Base-by-base conservation (phyloP, 2,113 vertebrate genomes). In the Meles meles region DNA sequence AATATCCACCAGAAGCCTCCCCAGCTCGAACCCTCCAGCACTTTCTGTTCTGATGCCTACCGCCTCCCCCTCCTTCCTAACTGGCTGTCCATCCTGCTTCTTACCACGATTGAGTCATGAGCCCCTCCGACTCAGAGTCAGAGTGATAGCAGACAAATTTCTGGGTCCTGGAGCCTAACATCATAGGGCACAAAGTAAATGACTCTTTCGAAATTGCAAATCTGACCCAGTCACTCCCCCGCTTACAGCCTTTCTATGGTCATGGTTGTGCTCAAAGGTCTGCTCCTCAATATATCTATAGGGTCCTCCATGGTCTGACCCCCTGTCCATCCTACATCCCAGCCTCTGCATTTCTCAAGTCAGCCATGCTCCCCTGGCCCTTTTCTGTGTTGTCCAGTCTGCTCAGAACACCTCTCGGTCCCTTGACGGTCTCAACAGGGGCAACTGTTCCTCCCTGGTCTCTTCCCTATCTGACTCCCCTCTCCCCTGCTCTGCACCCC, bases 201-300 rank as follows among this genome's bases (percentile, higher is more conserved):
- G 3, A 23, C 23, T 63, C 76, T 76, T 94, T 61, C 17, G 69
- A 93, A 97, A 88, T 25, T 52, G 49, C 49, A 63, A 80, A 89
- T 84, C 44, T 95, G 69, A 85, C 47, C 31, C 18, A 71, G 79
- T 82, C 49, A 44, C 20, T 20, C 47, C 49, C 20, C 47, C 34
- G 21, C 34, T 15, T 18, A 88, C 44, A 83, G 42, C 10, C 47
- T 79, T 88, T 83, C 67, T 69, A 17, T 31, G 27, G 31, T 84
- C 77, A 5, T 29, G 11, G 15, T 83, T 37, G 69, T 31, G 69
- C 47, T 92, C 83, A 63, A 96, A 82, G 31, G 65, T 13, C 52
- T 25, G 14, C 49, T 81, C 37, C 90, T 29, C 61, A 20, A 47
- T 31, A 6, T 34, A 77, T 17, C 49, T 57, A 39, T 14, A 37